Percentiles rank a stretch among this genome's conserved stretches.
These are phyloP conservation scores for Clivina fossor DNA, from an alignment of 2,888 invertebrate genomes.

Conservation along the genomic window DNA sequence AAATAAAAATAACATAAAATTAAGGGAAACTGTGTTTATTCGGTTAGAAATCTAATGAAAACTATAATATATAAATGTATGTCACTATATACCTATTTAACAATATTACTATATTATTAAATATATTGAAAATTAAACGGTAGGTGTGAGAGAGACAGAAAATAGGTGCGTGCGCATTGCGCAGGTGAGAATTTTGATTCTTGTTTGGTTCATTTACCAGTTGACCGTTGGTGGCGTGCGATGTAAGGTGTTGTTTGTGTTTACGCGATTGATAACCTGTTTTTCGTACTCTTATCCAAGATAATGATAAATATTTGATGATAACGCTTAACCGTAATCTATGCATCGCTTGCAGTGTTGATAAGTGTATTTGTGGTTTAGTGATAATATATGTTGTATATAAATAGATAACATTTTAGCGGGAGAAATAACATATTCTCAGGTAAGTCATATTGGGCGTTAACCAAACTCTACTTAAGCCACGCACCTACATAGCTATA, in stretches of 20 bases:
- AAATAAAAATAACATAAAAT: no score
- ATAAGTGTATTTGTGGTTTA: constrained; percentile 5
- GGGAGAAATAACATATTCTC: constrained; percentile 23
- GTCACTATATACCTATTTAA: neutral
- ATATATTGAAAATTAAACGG: neutral
- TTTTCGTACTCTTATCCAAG: constrained; percentile 11
- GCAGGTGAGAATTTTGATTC: neutral
- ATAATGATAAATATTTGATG: constrained; percentile 18
- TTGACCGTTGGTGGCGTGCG: constrained; percentile 19
- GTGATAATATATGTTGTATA: constrained; percentile 19
- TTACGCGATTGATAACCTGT: constrained; percentile 24
- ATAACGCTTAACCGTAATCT: constrained; percentile 7
- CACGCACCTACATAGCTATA: constrained; percentile 25
- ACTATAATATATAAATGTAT: constrained; percentile 4
- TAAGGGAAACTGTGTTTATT: neutral
- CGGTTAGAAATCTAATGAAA: constrained; percentile 4
- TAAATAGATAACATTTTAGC: constrained; percentile 17
- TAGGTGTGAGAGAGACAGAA: neutral
- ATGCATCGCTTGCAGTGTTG: constrained; percentile 5
- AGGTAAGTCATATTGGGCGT: constrained; percentile 30
- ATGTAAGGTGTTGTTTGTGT: constrained; percentile 15
- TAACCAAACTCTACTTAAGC: constrained; percentile 26
- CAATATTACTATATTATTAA: neutral
- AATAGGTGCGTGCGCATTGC: constrained; percentile 1
- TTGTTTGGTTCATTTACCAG: constrained; percentile 2